These are phyloP conservation scores for Solenopsis invicta DNA, from an alignment of 1,140 invertebrate genomes.

Conservation along the genomic window DNA sequence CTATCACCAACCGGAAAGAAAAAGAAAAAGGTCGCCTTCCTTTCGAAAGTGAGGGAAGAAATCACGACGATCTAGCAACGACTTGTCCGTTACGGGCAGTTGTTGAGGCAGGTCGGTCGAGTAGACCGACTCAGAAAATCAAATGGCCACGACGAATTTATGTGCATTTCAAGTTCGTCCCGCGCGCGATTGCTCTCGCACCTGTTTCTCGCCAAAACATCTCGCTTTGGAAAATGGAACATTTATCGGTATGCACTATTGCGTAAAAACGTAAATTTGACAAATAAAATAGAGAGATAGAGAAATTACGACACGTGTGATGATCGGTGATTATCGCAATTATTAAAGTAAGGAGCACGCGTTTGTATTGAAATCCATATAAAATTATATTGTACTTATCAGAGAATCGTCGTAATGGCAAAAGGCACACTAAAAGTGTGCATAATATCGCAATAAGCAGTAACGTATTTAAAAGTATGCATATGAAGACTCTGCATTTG, in stretches of 20 bases:
- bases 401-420: background rate
- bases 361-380: background rate
- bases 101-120: slow-evolving; percentile 49
- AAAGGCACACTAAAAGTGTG: slow-evolving; percentile 25
- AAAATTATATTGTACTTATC: slow-evolving; percentile 23
- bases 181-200: slow-evolving; percentile 16
- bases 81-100: slow-evolving; percentile 30
- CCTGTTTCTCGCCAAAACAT: slow-evolving; percentile 43
- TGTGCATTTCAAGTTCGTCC: slow-evolving; percentile 54
- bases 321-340: background rate
- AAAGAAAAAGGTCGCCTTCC: background rate
- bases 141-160: slow-evolving; percentile 56
- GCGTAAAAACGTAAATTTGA: background rate
- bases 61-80: slow-evolving; percentile 14
- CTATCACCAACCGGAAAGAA: background rate
- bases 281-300: background rate
- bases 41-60: slow-evolving; percentile 47
- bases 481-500: background rate
- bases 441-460: slow-evolving; percentile 28
- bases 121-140: slow-evolving; percentile 46
- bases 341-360: background rate
- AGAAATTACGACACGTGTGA: background rate
- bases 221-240: slow-evolving; percentile 12
- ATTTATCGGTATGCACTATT: background rate
- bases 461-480: background rate